Conservation (phyloP, 2,888 invertebrate genomes). For the Linnaemya vulpina region DNA sequence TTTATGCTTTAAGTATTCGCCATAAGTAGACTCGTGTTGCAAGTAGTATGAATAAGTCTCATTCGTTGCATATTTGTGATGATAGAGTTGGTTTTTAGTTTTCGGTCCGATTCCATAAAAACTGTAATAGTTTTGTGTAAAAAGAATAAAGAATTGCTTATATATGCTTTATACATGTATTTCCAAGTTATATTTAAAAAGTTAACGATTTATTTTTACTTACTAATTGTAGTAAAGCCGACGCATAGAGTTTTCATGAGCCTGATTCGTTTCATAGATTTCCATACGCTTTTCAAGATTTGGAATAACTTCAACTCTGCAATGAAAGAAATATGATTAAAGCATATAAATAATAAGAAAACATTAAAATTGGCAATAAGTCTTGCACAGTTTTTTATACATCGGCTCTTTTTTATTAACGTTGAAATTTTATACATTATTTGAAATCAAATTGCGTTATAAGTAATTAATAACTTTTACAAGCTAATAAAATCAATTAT, state of each 20-base stretch:
- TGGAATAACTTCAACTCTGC: slow-evolving; percentile 81
- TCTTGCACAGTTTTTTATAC: no score
- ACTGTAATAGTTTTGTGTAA: slow-evolving; percentile 68
- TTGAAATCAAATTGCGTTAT: no score
- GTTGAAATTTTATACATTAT: no score
- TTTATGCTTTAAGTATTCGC: slow-evolving; percentile 70
- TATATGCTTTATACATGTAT: background rate
- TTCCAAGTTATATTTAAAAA: background rate
- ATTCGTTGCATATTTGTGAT: slow-evolving; percentile 76
- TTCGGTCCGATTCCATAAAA: slow-evolving; percentile 81
- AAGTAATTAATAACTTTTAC: no score
- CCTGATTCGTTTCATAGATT: slow-evolving; percentile 75
- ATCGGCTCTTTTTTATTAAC: no score
- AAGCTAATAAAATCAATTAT: no score
- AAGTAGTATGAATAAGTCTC: slow-evolving; percentile 78
- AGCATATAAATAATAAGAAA: no score
- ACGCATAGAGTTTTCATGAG: slow-evolving; percentile 77
- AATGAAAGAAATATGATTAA: slow-evolving; percentile 25
- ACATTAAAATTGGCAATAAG: no score
- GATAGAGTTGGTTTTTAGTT: slow-evolving; percentile 76
- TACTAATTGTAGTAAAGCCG: slow-evolving; percentile 77
- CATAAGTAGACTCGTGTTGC: slow-evolving; percentile 70
- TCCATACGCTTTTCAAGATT: slow-evolving; percentile 78
- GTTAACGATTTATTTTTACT: slow-evolving; percentile 41
- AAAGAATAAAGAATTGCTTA: background rate